phyloP scores from a whole-genome alignment of 2,113 vertebrate species.

The Sula dactylatra region DNA sequence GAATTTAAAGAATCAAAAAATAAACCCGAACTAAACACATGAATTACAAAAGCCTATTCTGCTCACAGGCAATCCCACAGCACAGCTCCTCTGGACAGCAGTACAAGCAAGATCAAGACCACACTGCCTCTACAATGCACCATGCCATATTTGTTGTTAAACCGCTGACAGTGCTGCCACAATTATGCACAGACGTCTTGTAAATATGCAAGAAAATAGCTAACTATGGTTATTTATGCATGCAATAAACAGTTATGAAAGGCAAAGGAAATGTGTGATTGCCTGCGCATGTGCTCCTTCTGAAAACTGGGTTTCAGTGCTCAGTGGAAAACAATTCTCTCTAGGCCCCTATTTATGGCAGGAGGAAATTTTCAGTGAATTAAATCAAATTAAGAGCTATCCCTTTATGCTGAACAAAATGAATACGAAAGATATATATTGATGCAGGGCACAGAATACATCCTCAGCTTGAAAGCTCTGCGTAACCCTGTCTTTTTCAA shows the following conservation, averaged over 20 bases:
- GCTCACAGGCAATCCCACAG: not conserved
- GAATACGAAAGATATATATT: not conserved
- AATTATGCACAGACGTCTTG: constrained; percentile 13
- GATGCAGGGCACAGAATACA: not conserved
- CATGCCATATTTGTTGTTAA: not conserved
- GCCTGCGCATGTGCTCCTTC: not conserved
- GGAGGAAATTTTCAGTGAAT: constrained; percentile 14
- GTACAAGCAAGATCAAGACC: not conserved
- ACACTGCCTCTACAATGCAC: not conserved
- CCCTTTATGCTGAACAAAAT: not conserved
- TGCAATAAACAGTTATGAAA: constrained; percentile 23
- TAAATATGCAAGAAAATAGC: constrained; percentile 44
- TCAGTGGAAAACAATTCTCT: constrained; percentile 21
- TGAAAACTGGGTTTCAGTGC: not conserved
- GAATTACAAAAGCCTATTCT: not conserved
- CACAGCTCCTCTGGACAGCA: not conserved
- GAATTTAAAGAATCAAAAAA: not conserved
- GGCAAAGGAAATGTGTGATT: constrained; percentile 27
- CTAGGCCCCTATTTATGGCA: constrained; percentile 12
- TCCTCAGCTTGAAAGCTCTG: not conserved
- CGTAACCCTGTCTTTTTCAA: constrained; percentile 16
- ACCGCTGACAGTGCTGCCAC: not conserved
- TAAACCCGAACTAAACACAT: not conserved
- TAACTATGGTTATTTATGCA: constrained; percentile 42
- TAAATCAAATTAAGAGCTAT: constrained; percentile 29